A percentile compares a stretch with the other conserved stretches of the same genome.
These are phyloP conservation scores for Drosophila fuyamai DNA, from an alignment of 1,140 invertebrate species.

Conservation along the genomic window DNA sequence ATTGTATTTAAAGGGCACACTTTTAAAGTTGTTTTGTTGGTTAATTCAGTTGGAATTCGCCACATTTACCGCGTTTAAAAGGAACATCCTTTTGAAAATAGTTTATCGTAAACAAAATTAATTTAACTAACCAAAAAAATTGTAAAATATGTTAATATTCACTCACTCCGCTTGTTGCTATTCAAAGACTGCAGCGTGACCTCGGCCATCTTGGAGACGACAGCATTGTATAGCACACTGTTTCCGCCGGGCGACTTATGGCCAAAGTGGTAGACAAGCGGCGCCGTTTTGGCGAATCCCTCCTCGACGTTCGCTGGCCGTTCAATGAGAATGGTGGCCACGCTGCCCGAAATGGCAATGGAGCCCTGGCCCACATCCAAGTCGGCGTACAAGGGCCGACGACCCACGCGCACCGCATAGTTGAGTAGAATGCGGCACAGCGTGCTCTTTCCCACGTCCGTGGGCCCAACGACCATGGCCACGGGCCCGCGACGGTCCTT, in stretches of 20 bases:
- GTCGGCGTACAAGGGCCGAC: conserved; percentile 96
- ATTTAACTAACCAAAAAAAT: no score
- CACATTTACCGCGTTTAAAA: no score
- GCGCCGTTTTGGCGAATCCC: conserved; percentile 96
- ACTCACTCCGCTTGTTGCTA: conserved; percentile 92
- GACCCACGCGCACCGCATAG: conserved; percentile 95
- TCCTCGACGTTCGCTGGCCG: conserved; percentile 96
- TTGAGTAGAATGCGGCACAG: conserved; percentile 95
- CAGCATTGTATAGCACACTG: conserved; percentile 93
- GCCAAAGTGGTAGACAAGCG: conserved; percentile 97
- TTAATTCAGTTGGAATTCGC: no score
- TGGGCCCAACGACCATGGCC: conserved; percentile 96
- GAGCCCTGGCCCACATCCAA: conserved; percentile 98
- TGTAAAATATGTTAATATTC: not conserved
- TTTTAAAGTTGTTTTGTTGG: no score
- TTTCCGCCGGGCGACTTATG: conserved; percentile 93
- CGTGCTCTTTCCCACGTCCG: conserved; percentile 98
- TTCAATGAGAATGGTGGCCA: conserved; percentile 95
- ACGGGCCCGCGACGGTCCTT: conserved; percentile 91
- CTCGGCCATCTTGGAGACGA: conserved; percentile 94
- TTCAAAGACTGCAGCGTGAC: conserved; percentile 94
- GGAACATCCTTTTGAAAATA: no score
- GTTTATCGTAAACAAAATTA: no score
- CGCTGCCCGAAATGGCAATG: conserved; percentile 96
- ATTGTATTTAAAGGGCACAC: not conserved